Evolutionary conservation across 2,888 invertebrate genomes (phyloP), one percentile per base, ranked within the genome.

Genomic region (Andrena praecox): DNA sequence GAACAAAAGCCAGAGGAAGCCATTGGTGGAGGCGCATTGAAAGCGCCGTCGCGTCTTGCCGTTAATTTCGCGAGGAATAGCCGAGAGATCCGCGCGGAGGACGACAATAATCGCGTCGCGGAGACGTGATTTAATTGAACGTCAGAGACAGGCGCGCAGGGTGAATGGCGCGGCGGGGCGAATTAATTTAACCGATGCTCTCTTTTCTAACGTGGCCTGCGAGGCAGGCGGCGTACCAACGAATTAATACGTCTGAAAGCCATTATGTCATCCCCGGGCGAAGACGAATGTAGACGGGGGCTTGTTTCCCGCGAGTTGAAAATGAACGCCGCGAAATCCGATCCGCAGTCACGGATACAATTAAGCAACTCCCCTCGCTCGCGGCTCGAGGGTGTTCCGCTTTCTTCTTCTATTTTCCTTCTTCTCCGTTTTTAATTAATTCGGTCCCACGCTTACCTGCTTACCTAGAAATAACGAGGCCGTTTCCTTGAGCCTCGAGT

Each of bases 391-490:
- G 80, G 67, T 67, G 80, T 73, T 80, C 67, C 80, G 72, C 66
- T 77, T 52, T 59, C 16, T 56, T 4, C 24, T 27, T 56, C 10
- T 12, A 20, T 27, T 54, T 54, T 54, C 20, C 24, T 12, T 27
- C 27, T 1, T 4, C 54, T 24, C 35, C 12, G n/a, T 63, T 78
- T 79, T 73, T 80, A 80, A 80, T 80, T 80, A 80, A 80, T 80
- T 73, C 80, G 72, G 66, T 59, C 80, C 76, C 75, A 80, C 68
- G 81, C 70, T 75, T 75, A 75, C 75, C 80, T 66, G 79, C 80
- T 63, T 78, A 54, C 67, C 73, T 29, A 67, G 80, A 79, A 79
- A 80, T 80, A 80, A 80, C 80, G 80, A 80, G 80, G 80, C 73
- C 73, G 67, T 80, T 80, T 63, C 80, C 73, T 79, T 27, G 67